phyloP scores from a whole-genome alignment of 2,113 vertebrate species.

The Sorex araneus region DNA sequence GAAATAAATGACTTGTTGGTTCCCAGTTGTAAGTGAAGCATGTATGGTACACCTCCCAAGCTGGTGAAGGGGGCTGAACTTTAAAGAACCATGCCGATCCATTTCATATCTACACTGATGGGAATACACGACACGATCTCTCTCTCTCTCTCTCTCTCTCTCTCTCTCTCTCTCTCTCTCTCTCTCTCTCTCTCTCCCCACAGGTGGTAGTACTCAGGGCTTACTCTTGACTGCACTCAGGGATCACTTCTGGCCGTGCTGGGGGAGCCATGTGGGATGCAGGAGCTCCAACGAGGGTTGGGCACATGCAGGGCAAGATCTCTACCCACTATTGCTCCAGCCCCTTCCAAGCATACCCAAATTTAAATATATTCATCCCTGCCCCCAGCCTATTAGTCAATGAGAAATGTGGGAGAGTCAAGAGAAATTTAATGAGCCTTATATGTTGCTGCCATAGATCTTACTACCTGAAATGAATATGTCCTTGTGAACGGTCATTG shows the following conservation, averaged over 20 bases:
- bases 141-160: background rate
- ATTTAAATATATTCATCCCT: background rate
- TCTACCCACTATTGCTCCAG: no score
- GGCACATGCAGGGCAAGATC: no score
- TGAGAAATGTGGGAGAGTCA: background rate
- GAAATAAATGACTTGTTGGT: background rate
- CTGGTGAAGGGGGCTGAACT: background rate
- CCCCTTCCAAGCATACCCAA: background rate
- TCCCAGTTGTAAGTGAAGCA: background rate
- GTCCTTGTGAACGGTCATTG: no score
- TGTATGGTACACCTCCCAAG: background rate
- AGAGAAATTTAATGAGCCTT: background rate
- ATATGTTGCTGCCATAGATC: background rate
- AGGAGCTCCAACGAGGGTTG: no score
- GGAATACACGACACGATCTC: background rate
- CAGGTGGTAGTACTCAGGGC: no score
- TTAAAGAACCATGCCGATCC: background rate
- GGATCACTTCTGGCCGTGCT: no score
- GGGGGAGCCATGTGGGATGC: no score
- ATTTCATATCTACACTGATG: background rate
- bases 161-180: no score
- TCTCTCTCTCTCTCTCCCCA: no score
- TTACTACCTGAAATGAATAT: constrained; percentile 2
- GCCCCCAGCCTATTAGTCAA: background rate
- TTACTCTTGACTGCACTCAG: no score